Evolutionary conservation across 1,140 invertebrate species (phyloP).

Genomic region (Leptinotarsa lineolata): DNA sequence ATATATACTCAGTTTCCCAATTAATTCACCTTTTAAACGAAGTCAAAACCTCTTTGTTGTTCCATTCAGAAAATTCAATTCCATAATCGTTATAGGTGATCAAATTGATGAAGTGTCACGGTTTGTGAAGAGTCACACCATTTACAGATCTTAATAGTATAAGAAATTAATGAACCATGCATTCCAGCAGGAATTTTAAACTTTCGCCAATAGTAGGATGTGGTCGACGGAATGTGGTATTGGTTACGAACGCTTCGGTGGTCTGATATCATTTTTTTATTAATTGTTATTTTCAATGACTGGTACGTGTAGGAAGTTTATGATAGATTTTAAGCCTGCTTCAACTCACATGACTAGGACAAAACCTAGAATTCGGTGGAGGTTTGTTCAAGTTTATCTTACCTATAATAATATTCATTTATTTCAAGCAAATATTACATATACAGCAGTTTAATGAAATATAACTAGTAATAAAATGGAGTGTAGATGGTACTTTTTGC

Average conservation of each 20-base stretch:
- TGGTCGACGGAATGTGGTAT: constrained; percentile 4
- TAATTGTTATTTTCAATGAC: too few species aligned
- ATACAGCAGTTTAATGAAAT: too few species aligned
- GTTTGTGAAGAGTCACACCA: neutral
- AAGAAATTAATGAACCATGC: constrained; percentile 19
- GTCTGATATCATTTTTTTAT: neutral
- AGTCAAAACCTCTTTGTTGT: too few species aligned
- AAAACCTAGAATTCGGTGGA: too few species aligned
- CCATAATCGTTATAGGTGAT: neutral
- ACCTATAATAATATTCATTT: too few species aligned
- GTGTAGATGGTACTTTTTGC: too few species aligned
- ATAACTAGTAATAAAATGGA: too few species aligned
- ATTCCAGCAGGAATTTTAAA: constrained; percentile 18
- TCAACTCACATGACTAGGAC: too few species aligned
- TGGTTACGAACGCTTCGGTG: neutral
- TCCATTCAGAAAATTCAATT: neutral
- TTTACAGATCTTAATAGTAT: neutral
- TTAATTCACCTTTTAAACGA: neutral
- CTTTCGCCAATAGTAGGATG: constrained; percentile 11
- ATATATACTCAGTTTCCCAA: neutral
- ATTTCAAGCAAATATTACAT: too few species aligned
- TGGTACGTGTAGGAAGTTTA: too few species aligned
- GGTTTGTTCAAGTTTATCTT: too few species aligned
- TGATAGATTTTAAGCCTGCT: too few species aligned
- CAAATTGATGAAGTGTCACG: neutral